Evolutionary conservation across 1,140 invertebrate genomes (phyloP).

Genomic region (Goniozus legneri): DNA sequence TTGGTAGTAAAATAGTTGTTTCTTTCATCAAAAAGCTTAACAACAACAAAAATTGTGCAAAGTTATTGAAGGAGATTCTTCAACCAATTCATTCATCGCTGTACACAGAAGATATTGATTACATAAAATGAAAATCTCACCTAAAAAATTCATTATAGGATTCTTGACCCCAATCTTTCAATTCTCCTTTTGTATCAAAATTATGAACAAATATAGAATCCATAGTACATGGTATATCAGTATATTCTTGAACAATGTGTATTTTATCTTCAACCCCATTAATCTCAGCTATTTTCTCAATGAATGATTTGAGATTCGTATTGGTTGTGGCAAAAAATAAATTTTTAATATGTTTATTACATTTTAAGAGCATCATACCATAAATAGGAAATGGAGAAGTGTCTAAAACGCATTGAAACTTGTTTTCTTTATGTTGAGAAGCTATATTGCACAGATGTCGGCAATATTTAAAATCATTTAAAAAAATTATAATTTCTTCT

Average conservation of each 20-base stretch:
- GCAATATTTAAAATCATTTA: conserved; percentile 57
- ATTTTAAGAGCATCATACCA: conserved; percentile 35
- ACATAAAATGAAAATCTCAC: conserved; percentile 16
- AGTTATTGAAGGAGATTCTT: too few relatives aligned
- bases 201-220: conserved; percentile 35
- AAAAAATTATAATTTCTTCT: conserved; percentile 53
- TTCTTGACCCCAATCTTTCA: conserved; percentile 32
- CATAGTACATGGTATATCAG: conserved; percentile 22
- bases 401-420: conserved; percentile 36
- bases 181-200: conserved; percentile 39
- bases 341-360: conserved; percentile 22
- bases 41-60: conserved; percentile 18
- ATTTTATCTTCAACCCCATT: conserved; percentile 24
- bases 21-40: conserved; percentile 27
- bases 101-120: conserved; percentile 15
- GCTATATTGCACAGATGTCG: conserved; percentile 25
- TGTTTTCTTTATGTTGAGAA: conserved; percentile 19
- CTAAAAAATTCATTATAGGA: conserved; percentile 28
- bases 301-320: conserved; percentile 19
- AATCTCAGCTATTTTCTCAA: conserved; percentile 28
- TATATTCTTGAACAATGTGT: conserved; percentile 21
- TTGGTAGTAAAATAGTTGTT: conserved; percentile 45
- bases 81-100: conserved; percentile 19
- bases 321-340: conserved; percentile 35
- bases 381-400: conserved; percentile 44